These are phyloP conservation scores for Pseudorasbora parva DNA, from an alignment of 2,113 vertebrate species.

Conservation along the genomic window DNA sequence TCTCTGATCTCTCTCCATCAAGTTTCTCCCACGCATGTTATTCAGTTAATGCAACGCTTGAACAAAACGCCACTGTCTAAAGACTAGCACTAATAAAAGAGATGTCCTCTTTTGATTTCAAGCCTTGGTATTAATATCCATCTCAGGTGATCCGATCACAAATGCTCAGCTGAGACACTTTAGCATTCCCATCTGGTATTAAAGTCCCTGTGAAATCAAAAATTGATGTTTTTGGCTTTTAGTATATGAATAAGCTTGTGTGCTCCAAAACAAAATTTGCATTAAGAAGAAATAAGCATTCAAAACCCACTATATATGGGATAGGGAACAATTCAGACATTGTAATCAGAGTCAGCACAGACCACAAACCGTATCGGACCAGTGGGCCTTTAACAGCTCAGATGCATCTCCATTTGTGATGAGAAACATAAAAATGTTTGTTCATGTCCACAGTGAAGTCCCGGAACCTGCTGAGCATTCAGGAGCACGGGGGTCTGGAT, in stretches of 20 bases:
- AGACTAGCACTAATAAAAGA: neutral
- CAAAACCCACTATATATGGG: too few species aligned
- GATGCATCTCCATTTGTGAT: neutral
- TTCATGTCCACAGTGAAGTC: constrained; percentile 83
- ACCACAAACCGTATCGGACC: too few species aligned
- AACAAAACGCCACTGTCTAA: neutral
- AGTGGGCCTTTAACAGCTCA: neutral
- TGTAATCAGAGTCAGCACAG: too few species aligned
- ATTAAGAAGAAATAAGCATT: too few species aligned
- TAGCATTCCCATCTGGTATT: neutral
- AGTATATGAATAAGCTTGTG: too few species aligned
- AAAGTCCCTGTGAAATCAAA: too few species aligned
- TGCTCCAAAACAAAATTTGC: too few species aligned
- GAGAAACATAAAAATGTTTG: neutral
- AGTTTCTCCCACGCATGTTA: neutral
- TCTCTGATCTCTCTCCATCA: constrained; percentile 27
- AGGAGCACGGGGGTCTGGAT: constrained; percentile 80
- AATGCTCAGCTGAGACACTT: neutral
- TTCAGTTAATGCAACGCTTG: neutral
- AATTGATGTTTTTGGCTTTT: too few species aligned
- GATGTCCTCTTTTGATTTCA: neutral
- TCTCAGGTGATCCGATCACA: neutral
- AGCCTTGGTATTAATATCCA: constrained; percentile 15
- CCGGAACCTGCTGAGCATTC: constrained; percentile 88
- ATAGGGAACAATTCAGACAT: too few species aligned